Base-by-base conservation (phyloP, 2,888 invertebrate genomes). In the Plagodis dolabraria region DNA sequence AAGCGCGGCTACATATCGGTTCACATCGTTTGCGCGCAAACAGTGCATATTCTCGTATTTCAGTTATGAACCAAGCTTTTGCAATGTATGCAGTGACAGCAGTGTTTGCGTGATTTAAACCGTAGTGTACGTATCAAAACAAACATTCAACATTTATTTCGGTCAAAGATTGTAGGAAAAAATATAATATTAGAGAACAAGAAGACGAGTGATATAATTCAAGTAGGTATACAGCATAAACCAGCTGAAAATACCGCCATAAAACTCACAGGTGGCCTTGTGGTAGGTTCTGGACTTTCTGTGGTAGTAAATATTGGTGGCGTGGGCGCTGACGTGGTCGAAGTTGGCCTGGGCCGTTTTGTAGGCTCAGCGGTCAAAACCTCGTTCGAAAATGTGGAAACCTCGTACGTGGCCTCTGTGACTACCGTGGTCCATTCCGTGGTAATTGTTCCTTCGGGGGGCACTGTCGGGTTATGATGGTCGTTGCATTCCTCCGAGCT, bases 401-500 rank as follows among this genome's bases (percentile, higher is more conserved):
- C 55, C 7, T 22, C 54, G 11, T 48, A 53, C 10, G 42, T 5
- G 0, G 8, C 36, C 7, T 60, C 43, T 7, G 45, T 48, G 5
- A 10, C 48, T 10, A 40, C 51, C 6, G 40, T 49, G 6, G 45
- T 53, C 9, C 10, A 22, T 6, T 34, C 47, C 43, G 43, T 43
- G 43, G 4, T 12, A 22, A 53, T 51, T 5, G 40, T 49, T 2
- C 34, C 34, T 7, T 67, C 61, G 6, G 48, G 11, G 5, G 10
- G 11, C 6, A 7, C 42, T 7, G 47, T 10, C 12, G 56, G 44
- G 7, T 0, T 7, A 40, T 0, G 12, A 12, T n/a, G 12, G 44
- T 36, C 10, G 9, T 12, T 44, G 12, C 8, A 9, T 48, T 74
- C 71, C 44, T 73, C 59, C 33, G 63, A 57, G 63, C 69, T 61